Conservation (phyloP, 2,113 vertebrate genomes). For the Myotis lucifugus region DNA sequence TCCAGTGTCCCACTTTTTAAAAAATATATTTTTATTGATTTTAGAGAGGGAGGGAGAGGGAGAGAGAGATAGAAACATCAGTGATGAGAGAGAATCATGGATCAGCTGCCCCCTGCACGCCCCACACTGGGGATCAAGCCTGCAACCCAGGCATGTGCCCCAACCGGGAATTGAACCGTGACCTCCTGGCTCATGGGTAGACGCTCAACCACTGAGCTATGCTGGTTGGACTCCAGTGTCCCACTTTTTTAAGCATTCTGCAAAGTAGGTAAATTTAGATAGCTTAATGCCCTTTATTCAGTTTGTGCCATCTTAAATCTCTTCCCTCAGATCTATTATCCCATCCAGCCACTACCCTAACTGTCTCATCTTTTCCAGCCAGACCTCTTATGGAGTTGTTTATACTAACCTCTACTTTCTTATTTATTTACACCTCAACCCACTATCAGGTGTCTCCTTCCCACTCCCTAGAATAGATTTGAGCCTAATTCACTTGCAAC, state of each 20-base stretch:
- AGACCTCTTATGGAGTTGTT: neutral
- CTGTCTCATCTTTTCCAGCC: neutral
- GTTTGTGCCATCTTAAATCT: neutral
- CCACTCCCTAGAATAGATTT: neutral
- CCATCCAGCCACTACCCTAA: neutral
- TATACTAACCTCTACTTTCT: neutral
- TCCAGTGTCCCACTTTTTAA: neutral
- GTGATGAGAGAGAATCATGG: too few species aligned
- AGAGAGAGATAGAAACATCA: too few species aligned
- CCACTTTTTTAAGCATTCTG: neutral
- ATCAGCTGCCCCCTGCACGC: too few species aligned
- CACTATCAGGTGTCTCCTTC: neutral
- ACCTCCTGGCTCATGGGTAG: too few species aligned
- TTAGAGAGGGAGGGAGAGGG: too few species aligned
- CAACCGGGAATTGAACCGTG: too few species aligned
- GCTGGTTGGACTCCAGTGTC: too few species aligned
- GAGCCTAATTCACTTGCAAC: neutral
- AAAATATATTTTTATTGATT: too few species aligned
- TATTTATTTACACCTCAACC: neutral
- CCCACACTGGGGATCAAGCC: too few species aligned
- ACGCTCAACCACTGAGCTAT: too few species aligned
- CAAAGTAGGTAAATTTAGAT: neutral
- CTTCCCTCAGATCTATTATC: neutral
- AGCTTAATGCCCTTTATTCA: neutral
- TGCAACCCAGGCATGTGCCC: too few species aligned